Evolutionary conservation across 1,140 invertebrate species (phyloP).

Genomic region (Aphelinus certus): DNA sequence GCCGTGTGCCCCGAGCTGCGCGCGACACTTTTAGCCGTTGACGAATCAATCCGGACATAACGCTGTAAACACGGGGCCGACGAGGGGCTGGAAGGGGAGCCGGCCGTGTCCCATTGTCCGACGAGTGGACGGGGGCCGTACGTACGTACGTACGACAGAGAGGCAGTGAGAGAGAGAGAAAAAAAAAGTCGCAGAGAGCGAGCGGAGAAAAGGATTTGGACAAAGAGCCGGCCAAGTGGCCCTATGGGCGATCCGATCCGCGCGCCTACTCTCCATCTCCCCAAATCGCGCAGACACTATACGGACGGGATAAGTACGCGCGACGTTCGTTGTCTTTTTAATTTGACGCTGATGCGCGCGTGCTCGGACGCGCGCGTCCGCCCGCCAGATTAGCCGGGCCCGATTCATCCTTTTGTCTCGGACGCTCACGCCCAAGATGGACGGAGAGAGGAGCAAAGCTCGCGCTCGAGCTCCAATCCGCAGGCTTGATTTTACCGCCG

Average conservation of each 20-base stretch:
- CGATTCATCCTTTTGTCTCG: too few relatives aligned
- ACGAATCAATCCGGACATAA: constrained; percentile 64
- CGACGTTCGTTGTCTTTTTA: neutral
- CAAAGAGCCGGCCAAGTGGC: too few relatives aligned
- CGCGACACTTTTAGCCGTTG: constrained; percentile 43
- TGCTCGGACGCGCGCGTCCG: neutral
- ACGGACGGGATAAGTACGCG: constrained; percentile 37
- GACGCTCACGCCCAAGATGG: too few relatives aligned
- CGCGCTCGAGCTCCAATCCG: too few relatives aligned
- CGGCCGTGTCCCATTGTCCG: constrained; percentile 26
- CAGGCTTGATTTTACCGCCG: neutral
- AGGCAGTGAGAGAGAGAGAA: constrained; percentile 13
- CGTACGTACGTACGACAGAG: neutral
- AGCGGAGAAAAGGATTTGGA: too few relatives aligned
- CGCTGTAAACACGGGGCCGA: constrained; percentile 58
- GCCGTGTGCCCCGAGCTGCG: too few relatives aligned
- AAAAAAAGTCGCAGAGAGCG: constrained; percentile 18
- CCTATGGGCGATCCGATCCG: too few relatives aligned
- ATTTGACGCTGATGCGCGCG: neutral
- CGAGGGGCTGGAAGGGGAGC: constrained; percentile 14
- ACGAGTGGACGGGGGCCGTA: constrained; percentile 36
- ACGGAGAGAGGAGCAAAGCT: too few relatives aligned
- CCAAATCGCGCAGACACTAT: too few relatives aligned
- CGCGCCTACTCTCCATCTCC: too few relatives aligned
- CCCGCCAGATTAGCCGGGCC: too few relatives aligned